A percentile compares a stretch with the other conserved stretches of the same genome.
Evolutionary conservation across 92 coral and sea anemone genomes (phyloP).

Genomic region (Zoanthus gigantus): DNA sequence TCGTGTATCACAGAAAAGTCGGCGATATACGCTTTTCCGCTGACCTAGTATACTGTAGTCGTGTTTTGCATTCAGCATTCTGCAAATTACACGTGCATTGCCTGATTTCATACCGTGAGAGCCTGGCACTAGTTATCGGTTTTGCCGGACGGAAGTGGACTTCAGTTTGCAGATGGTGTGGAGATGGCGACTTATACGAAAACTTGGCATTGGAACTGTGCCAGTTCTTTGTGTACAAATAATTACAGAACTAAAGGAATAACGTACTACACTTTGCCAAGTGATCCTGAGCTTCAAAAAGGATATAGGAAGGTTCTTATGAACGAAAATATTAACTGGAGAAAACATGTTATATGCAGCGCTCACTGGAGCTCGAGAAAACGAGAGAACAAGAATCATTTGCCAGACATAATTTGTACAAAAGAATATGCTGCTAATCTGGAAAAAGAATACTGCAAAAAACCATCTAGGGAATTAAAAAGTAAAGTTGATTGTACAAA

Average conservation of each 20-base stretch:
- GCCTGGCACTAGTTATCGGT: no score
- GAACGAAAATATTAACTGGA: constrained; percentile 57
- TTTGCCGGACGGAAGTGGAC: no score
- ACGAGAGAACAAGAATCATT: not conserved
- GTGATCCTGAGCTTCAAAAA: constrained; percentile 33
- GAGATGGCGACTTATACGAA: no score
- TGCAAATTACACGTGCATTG: no score
- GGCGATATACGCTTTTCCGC: no score
- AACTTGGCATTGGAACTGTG: constrained; percentile 44
- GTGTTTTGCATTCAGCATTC: no score
- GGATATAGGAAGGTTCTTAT: constrained; percentile 47
- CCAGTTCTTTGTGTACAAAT: constrained; percentile 20
- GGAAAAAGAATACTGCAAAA: not conserved
- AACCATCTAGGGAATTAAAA: not conserved
- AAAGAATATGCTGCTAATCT: constrained; percentile 7
- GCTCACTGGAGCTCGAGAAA: constrained; percentile 55
- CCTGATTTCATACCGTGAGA: no score
- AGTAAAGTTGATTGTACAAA: not conserved
- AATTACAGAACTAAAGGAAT: constrained; percentile 17
- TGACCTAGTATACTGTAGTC: no score
- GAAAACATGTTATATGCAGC: constrained; percentile 53
- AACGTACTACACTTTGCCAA: not conserved
- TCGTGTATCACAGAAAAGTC: no score
- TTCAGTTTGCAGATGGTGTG: no score
- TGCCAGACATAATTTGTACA: constrained; percentile 35